These are phyloP conservation scores for Florisuga fusca DNA, from an alignment of 2,797 vertebrate species.

Conservation along the genomic window DNA sequence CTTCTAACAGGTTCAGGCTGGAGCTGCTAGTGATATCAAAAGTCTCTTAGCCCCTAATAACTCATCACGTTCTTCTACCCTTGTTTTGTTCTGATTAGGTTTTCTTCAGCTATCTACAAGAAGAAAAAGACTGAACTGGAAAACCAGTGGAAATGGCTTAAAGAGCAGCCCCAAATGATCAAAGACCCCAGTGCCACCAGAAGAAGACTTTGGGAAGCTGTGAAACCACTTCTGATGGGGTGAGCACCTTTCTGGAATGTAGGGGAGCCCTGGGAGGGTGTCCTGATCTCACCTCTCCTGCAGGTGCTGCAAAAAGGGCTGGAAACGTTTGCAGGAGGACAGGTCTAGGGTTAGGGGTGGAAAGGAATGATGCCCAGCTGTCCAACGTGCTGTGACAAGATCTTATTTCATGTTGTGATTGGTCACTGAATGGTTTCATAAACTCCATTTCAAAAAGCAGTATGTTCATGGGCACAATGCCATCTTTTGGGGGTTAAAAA, in stretches of 20 bases:
- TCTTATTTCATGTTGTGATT: slow-evolving; percentile 25
- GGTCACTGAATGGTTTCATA: background rate
- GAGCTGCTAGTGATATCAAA: background rate
- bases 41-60: background rate
- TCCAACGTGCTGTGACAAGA: background rate
- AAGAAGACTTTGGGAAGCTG: background rate
- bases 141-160: background rate
- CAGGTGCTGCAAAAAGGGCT: background rate
- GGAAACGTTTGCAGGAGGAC: background rate
- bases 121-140: background rate
- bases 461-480: background rate
- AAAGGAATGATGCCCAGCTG: background rate
- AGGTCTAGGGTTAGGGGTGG: background rate
- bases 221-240: background rate
- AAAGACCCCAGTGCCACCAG: background rate
- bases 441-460: background rate
- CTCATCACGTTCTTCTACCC: no score
- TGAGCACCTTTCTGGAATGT: background rate
- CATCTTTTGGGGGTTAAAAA: background rate
- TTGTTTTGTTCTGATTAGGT: background rate
- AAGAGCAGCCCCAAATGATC: background rate
- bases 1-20: background rate
- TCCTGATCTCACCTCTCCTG: background rate
- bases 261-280: rapidly evolving
- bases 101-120: background rate